A percentile compares a stretch with the other conserved stretches of the same genome.
phyloP scores from a whole-genome alignment of 2,888 invertebrate species.

The Aproaerema taeniolella region DNA sequence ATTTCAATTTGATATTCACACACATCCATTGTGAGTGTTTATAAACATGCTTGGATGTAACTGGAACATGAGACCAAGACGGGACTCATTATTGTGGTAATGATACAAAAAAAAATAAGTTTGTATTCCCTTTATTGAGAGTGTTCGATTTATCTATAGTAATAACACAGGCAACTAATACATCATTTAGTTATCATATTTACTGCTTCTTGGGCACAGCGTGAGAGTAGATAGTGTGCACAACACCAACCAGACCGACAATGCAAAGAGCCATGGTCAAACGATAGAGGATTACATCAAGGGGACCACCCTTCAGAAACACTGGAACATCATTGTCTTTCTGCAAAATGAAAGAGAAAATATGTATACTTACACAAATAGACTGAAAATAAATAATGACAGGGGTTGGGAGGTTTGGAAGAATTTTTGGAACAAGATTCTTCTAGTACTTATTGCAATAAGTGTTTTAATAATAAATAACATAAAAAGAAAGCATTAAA shows the following conservation, averaged over 20 bases:
- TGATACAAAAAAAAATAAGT: neutral
- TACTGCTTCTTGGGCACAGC: constrained; percentile 58
- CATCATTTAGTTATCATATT: constrained; percentile 33
- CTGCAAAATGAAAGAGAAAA: constrained; percentile 45
- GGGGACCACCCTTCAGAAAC: constrained; percentile 77
- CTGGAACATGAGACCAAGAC: too few relatives aligned
- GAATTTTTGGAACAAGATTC: neutral
- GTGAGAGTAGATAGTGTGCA: constrained; percentile 52
- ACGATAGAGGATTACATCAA: constrained; percentile 67
- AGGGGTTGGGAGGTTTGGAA: neutral
- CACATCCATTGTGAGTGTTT: too few relatives aligned
- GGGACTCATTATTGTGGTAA: too few relatives aligned
- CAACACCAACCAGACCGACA: constrained; percentile 50
- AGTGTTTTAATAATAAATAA: too few relatives aligned
- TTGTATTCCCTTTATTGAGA: constrained; percentile 37
- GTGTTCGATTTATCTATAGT: constrained; percentile 29
- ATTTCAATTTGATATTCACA: too few relatives aligned
- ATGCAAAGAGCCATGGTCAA: constrained; percentile 57
- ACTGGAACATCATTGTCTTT: constrained; percentile 77
- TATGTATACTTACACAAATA: neutral
- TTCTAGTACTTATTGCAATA: too few relatives aligned
- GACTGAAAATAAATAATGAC: too few relatives aligned
- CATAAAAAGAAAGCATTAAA: too few relatives aligned
- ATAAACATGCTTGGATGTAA: too few relatives aligned
- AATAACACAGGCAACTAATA: constrained; percentile 48